Evolutionary conservation across 2,888 invertebrate genomes (phyloP), one percentile per base, ranked within the genome.

Genomic region (Drosophila hamatofila): DNA sequence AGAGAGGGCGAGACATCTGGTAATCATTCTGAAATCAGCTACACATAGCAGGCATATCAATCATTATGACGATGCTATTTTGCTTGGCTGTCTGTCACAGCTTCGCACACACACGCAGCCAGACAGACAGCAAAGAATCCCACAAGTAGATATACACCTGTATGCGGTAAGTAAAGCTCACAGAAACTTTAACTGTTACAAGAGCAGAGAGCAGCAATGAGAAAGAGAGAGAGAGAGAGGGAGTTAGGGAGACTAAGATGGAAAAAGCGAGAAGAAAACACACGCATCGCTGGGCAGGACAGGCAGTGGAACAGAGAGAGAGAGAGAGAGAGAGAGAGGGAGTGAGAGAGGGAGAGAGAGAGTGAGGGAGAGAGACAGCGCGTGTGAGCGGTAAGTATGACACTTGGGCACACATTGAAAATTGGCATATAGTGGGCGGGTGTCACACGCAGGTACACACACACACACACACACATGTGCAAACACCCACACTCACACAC

Each of bases 401-500:
- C 62, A 63, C 58, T 55, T 65, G 62, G 78, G 70, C 63, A 62
- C 41, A 65, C 71, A 61, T 57, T 63, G 79, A 72, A 81, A 79
- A 89, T 87, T 85, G 84, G 82, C 85, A 89, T 68, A 48, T 81
- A 65, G 69, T 71, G 48, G 66, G 75, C 49, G 49, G 66, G 73
- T 49, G 70, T 79, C 66, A 63, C 56, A 59, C 44, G 37, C 37
- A 37, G 35, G 2, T 6, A 64, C 81, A 62, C 65, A 58, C 71
- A 55, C 33, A 57, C 44, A 44, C 35, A 64, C 81, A 58, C 61
- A 54, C 70, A 25, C 5, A 42, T 11, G 18, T 41, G 1, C 18
- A n/a, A n/a, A 39, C 37, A n/a, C 16, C 37, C 25, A 51, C 48
- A n/a, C 30, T 56, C 39, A 23, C 21, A 52, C 42, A 35, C 30